phyloP scores from a whole-genome alignment of 30 jellyfish, hydroid and myxozoan genomes.

The Hydractinia symbiolongicarpus region DNA sequence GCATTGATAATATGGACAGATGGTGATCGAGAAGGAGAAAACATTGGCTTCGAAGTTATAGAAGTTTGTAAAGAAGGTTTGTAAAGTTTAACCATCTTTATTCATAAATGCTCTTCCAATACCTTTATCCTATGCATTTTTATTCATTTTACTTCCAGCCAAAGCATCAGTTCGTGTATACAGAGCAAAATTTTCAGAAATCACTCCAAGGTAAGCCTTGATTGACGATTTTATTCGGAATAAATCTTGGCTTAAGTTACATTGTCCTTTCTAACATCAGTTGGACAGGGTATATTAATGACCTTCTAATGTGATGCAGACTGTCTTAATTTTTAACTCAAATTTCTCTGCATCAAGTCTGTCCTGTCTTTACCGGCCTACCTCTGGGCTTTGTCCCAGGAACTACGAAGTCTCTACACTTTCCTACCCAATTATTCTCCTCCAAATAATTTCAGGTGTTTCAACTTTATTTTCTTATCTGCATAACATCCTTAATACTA shows the following conservation, averaged over 20 bases:
- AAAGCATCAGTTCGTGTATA: constrained; percentile 54
- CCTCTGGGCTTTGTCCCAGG: no score
- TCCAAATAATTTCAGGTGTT: no score
- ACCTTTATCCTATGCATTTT: neutral
- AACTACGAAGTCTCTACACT: no score
- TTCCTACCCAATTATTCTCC: no score
- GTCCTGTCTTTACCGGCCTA: no score
- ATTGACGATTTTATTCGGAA: neutral
- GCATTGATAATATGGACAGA: constrained; percentile 93
- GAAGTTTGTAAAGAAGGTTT: constrained; percentile 78
- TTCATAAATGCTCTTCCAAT: neutral
- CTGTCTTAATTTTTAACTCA: no score
- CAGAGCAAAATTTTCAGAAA: constrained; percentile 90
- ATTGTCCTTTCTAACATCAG: no score
- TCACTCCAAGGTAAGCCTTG: constrained; percentile 64
- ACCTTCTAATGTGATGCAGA: no score
- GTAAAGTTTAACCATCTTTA: neutral
- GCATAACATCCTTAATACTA: no score
- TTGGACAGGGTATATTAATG: no score
- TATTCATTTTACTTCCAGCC: constrained; percentile 36
- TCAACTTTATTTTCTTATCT: no score
- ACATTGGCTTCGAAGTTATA: constrained; percentile 88
- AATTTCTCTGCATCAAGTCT: no score
- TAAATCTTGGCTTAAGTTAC: neutral
- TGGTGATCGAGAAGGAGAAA: constrained; percentile 99